These are phyloP conservation scores for Arctopsyche grandis DNA, from an alignment of 1,140 invertebrate genomes.

Conservation along the genomic window DNA sequence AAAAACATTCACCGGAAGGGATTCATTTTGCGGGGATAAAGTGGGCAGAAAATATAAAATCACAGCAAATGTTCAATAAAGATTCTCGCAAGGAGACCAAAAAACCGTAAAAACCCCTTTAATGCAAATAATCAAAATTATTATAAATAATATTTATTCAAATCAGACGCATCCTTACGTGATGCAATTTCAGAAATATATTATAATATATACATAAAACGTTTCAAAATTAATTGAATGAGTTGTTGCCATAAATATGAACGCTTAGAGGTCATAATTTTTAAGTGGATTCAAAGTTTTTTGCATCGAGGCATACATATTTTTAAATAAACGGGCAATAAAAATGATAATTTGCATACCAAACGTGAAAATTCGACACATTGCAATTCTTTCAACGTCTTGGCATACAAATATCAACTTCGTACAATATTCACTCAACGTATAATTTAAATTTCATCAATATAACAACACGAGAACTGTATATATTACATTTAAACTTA, in stretches of 20 bases:
- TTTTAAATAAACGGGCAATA: constrained; percentile 53
- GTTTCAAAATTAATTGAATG: constrained; percentile 3
- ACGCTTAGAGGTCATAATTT: background rate
- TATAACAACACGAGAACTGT: no score
- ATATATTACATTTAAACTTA: no score
- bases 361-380: constrained; percentile 34
- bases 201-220: no score
- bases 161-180: background rate
- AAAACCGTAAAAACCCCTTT: constrained; percentile 32
- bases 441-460: background rate
- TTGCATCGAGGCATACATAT: constrained; percentile 48
- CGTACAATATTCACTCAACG: background rate
- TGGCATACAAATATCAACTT: background rate
- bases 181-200: background rate
- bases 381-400: background rate
- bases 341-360: constrained; percentile 51
- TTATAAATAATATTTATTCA: background rate
- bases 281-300: constrained; percentile 32
- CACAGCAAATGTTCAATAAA: constrained; percentile 50
- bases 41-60: constrained; percentile 54
- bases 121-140: constrained; percentile 1
- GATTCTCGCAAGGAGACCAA: constrained; percentile 45
- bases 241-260: constrained; percentile 5
- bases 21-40: constrained; percentile 55
- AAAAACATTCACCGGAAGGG: constrained; percentile 55